Evolutionary conservation across 1,140 invertebrate species (phyloP).

Genomic region (Zophobas morio): DNA sequence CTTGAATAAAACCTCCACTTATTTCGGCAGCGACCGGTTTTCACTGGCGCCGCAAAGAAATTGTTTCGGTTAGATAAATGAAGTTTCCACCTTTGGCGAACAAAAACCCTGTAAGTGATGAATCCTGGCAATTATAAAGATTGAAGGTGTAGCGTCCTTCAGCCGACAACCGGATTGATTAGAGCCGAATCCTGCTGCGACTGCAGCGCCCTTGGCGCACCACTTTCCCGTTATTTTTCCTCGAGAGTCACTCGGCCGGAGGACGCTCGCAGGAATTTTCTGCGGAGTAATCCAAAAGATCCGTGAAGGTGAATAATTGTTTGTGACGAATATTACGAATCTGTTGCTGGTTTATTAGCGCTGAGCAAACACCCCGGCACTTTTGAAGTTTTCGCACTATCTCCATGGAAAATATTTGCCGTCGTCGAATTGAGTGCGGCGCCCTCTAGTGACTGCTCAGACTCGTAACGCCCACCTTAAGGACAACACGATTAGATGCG

Average conservation of each 20-base stretch:
- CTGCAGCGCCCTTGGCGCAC: conserved; percentile 5
- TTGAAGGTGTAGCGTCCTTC: conserved; percentile 47
- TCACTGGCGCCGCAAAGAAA: conserved; percentile 29
- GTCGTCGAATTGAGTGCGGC: too few relatives aligned
- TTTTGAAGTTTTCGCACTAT: too few relatives aligned
- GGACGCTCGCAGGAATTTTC: too few relatives aligned
- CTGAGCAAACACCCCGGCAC: too few relatives aligned
- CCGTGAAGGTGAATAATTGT: too few relatives aligned
- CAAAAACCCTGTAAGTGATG: conserved; percentile 45
- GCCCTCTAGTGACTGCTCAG: neutral
- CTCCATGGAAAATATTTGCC: too few relatives aligned
- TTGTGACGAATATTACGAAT: too few relatives aligned
- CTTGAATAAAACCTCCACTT: conserved; percentile 9
- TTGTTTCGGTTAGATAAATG: conserved; percentile 44
- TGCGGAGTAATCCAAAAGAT: too few relatives aligned
- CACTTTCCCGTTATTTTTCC: neutral
- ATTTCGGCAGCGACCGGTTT: conserved; percentile 1
- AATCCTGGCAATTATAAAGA: conserved; percentile 49
- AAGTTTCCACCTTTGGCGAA: conserved; percentile 43
- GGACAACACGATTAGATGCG: conserved; percentile 8
- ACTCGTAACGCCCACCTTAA: conserved; percentile 10
- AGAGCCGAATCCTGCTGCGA: conserved; percentile 24
- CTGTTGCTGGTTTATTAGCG: too few relatives aligned
- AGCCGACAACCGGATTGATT: conserved; percentile 47
- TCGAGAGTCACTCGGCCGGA: too few relatives aligned